phyloP scores from a whole-genome alignment of 30 jellyfish, hydroid and myxozoan genomes.

The Pelagia noctiluca region DNA sequence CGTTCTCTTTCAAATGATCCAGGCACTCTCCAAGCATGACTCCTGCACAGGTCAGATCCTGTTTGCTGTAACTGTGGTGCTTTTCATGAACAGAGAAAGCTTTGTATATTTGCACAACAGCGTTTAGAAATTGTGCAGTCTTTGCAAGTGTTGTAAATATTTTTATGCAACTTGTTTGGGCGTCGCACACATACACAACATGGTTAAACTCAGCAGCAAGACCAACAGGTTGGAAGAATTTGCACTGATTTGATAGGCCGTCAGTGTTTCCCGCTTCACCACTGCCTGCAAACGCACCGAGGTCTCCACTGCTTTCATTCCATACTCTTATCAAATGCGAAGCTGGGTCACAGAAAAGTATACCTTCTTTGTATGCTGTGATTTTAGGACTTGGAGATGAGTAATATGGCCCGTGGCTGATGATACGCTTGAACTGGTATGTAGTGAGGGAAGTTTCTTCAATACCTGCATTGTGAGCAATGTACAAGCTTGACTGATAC shows the following conservation, averaged over 20 bases:
- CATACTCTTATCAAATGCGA: slow-evolving; percentile 10
- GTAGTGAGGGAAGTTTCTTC: slow-evolving; percentile 6
- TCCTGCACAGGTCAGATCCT: slow-evolving; percentile 24
- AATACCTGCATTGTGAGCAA: slow-evolving; percentile 3
- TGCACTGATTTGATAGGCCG: slow-evolving; percentile 11
- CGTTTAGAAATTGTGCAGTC: slow-evolving; percentile 18
- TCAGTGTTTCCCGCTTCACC: slow-evolving; percentile 31
- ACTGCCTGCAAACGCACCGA: background rate
- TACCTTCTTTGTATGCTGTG: slow-evolving; percentile 11
- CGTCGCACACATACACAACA: slow-evolving; percentile 8
- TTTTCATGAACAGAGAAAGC: slow-evolving; percentile 51
- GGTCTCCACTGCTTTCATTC: slow-evolving; percentile 12
- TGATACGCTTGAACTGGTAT: background rate
- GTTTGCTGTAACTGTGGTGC: background rate
- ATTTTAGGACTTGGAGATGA: slow-evolving; percentile 12
- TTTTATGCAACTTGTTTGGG: background rate
- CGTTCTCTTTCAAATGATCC: slow-evolving; percentile 6
- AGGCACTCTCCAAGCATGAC: slow-evolving; percentile 10
- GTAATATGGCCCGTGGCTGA: slow-evolving; percentile 3
- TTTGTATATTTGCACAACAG: background rate
- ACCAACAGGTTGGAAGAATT: slow-evolving; percentile 33
- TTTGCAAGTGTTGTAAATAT: background rate
- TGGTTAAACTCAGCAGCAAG: slow-evolving; percentile 31
- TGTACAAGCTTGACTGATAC: slow-evolving; percentile 1
- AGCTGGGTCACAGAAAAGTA: slow-evolving; percentile 6